phyloP scores from a whole-genome alignment of 1,140 invertebrate genomes.

The Globodera rostochiensis region DNA sequence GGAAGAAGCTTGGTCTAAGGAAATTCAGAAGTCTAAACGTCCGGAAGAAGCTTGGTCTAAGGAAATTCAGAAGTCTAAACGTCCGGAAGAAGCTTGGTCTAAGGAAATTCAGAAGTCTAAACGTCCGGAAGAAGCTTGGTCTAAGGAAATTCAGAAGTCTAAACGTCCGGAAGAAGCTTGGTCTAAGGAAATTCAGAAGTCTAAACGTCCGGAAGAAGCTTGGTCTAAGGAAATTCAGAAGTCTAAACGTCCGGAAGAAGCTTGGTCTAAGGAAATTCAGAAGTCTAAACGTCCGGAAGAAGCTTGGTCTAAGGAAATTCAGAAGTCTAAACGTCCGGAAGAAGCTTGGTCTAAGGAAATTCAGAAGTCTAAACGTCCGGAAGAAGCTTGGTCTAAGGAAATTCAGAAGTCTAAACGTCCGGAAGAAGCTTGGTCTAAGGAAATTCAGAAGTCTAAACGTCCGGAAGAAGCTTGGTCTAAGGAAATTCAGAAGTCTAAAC shows the following conservation, averaged over 20 bases:
- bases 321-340: slow-evolving; percentile 21
- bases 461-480: slow-evolving; percentile 29
- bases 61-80: neutral
- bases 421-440: slow-evolving; percentile 17
- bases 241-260: slow-evolving; percentile 11
- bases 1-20: slow-evolving; percentile 17
- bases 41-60: slow-evolving; percentile 29
- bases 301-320: slow-evolving; percentile 13
- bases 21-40: too few species aligned
- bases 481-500: neutral
- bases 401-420: slow-evolving; percentile 5
- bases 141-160: neutral
- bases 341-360: slow-evolving; percentile 22
- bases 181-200: too few species aligned
- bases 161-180: slow-evolving; percentile 29
- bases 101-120: neutral
- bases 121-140: slow-evolving; percentile 31
- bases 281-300: slow-evolving; percentile 22
- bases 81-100: slow-evolving; percentile 26
- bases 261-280: neutral
- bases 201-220: slow-evolving; percentile 34
- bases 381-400: slow-evolving; percentile 14
- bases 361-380: too few species aligned
- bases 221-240: neutral
- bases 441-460: neutral